Conservation (phyloP, 2,888 invertebrate genomes). For the Epirrita christyi region DNA sequence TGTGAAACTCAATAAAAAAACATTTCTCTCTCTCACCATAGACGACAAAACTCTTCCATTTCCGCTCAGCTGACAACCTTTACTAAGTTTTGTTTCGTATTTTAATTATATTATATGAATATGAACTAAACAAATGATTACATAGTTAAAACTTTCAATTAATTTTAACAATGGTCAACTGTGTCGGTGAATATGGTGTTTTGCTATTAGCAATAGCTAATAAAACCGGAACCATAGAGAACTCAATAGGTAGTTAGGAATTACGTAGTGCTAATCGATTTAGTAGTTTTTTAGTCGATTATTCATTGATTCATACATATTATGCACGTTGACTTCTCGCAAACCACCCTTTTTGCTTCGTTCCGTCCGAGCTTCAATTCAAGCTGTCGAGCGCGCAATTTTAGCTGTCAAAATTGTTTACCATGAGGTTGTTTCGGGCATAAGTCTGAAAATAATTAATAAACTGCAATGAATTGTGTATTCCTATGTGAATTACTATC, state of each 20-base stretch:
- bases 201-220: neutral
- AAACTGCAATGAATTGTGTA: conserved; percentile 15
- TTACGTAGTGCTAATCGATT: neutral
- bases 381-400: conserved; percentile 74
- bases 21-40: conserved; percentile 39
- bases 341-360: neutral
- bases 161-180: too few relatives aligned
- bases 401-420: conserved; percentile 77
- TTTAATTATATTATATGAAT: too few relatives aligned
- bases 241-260: neutral
- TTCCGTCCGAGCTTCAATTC: conserved; percentile 2
- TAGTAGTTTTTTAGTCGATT: neutral
- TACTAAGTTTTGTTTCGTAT: too few relatives aligned
- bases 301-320: neutral
- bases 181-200: neutral
- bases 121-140: too few relatives aligned
- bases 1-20: conserved; percentile 61
- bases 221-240: conserved; percentile 15
- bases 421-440: conserved; percentile 66
- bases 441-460: conserved; percentile 27
- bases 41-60: conserved; percentile 19
- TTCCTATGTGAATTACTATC: conserved; percentile 14
- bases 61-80: conserved; percentile 29
- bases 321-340: neutral
- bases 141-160: too few relatives aligned